Percentiles rank a stretch among this genome's conserved stretches.
Conservation (phyloP, 1,140 invertebrate genomes). For the Megalonaias nervosa region DNA sequence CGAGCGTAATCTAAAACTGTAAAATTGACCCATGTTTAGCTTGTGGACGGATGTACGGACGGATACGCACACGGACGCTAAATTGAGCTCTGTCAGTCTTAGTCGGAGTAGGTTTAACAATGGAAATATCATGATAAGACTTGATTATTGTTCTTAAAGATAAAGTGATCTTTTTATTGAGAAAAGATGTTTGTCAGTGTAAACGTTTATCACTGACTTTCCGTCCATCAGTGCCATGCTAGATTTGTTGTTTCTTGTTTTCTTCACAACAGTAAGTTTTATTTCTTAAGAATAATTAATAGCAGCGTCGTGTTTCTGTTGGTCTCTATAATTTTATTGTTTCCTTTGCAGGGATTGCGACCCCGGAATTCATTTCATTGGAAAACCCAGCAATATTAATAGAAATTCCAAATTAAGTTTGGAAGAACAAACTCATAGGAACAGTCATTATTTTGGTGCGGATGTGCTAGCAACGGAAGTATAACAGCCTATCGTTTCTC, state of each 20-base stretch:
- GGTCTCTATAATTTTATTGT: constrained; percentile 10
- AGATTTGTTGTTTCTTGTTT: constrained; percentile 4
- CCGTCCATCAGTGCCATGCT: constrained; percentile 32
- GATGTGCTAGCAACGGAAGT: constrained; percentile 59
- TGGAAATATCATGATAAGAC: too few relatives aligned
- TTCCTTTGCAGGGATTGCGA: constrained; percentile 43
- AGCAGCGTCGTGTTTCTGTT: not conserved
- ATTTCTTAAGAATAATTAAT: not conserved
- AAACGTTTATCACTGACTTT: not conserved
- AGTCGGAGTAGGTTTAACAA: too few relatives aligned
- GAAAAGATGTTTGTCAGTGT: too few relatives aligned
- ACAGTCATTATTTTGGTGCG: constrained; percentile 45
- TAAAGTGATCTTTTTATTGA: too few relatives aligned
- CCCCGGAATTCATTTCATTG: constrained; percentile 43
- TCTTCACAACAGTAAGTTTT: too few relatives aligned
- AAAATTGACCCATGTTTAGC: too few relatives aligned
- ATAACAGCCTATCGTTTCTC: constrained; percentile 35
- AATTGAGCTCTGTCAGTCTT: too few relatives aligned
- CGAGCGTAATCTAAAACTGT: too few relatives aligned
- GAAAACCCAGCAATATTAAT: constrained; percentile 45
- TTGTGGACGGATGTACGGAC: too few relatives aligned
- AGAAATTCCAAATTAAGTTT: constrained; percentile 44
- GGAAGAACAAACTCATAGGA: constrained; percentile 32
- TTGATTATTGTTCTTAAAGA: too few relatives aligned
- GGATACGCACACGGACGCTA: too few relatives aligned